Evolutionary conservation across 2,888 invertebrate species (phyloP).

Genomic region (Platynereis dumerilii): DNA sequence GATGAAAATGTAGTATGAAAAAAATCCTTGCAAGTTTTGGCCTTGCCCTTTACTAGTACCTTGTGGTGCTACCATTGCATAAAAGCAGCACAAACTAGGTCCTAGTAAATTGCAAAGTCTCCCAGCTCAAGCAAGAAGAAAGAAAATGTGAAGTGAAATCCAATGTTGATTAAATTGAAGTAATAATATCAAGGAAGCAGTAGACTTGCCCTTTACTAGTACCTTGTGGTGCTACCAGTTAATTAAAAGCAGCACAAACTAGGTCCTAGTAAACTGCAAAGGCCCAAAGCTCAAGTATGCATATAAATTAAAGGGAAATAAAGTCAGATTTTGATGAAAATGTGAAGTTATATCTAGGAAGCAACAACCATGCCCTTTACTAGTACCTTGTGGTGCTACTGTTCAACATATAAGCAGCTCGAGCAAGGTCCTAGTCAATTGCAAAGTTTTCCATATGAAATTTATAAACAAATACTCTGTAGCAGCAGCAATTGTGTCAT

Average conservation of each 20-base stretch:
- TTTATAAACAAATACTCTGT: too few relatives aligned
- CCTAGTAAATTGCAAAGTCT: slow-evolving; percentile 7
- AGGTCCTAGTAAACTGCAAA: slow-evolving; percentile 17
- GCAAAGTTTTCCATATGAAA: too few relatives aligned
- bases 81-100: slow-evolving; percentile 20
- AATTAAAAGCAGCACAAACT: slow-evolving; percentile 17
- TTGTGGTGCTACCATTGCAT: slow-evolving; percentile 17
- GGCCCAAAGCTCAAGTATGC: too few relatives aligned
- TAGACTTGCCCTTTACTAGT: slow-evolving; percentile 11
- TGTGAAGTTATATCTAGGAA: too few relatives aligned
- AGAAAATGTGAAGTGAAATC: too few relatives aligned
- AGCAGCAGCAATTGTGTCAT: not conserved
- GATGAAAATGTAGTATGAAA: too few relatives aligned
- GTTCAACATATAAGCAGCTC: not conserved
- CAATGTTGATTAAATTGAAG: too few relatives aligned
- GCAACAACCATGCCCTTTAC: not conserved
- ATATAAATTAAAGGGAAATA: too few relatives aligned
- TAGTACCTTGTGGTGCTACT: slow-evolving; percentile 29
- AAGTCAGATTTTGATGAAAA: too few relatives aligned
- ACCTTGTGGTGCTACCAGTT: slow-evolving; percentile 23
- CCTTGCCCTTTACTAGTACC: slow-evolving; percentile 14
- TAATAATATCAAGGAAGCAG: too few relatives aligned
- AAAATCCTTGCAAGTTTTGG: too few relatives aligned
- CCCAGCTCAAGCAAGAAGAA: too few relatives aligned
- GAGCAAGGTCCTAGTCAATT: slow-evolving; percentile 13